Evolutionary conservation across 2,113 vertebrate species (phyloP).

Genomic region (Lamprotornis superbus): DNA sequence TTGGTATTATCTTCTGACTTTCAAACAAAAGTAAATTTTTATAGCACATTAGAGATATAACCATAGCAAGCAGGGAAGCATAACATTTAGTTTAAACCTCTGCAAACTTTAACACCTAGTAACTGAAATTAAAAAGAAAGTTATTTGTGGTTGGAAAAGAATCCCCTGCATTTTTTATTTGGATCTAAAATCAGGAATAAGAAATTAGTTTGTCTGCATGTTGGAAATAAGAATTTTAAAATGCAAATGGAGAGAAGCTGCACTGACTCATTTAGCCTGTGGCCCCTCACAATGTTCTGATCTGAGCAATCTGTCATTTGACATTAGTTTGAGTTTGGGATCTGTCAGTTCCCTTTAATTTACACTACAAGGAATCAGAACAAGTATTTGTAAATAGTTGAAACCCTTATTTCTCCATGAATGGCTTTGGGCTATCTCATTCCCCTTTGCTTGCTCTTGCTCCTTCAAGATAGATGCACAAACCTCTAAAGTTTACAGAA

Average conservation of each 20-base stretch:
- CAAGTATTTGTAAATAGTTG: constrained; percentile 41
- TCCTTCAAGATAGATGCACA: not conserved
- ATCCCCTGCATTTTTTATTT: not conserved
- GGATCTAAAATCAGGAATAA: not conserved
- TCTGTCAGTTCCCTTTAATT: constrained; percentile 45
- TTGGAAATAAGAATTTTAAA: not conserved
- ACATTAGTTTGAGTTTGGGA: constrained; percentile 23
- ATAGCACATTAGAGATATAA: not conserved
- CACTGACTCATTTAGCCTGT: constrained; percentile 39
- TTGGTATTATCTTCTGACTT: not conserved
- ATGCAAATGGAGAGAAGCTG: not conserved
- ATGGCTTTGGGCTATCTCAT: not conserved
- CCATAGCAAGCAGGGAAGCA: not conserved
- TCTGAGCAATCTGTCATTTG: constrained; percentile 58
- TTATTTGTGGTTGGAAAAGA: not conserved
- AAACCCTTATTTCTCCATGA: constrained; percentile 39
- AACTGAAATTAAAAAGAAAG: not conserved
- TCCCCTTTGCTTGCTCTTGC: not conserved
- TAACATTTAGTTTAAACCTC: not conserved
- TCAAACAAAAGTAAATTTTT: not conserved
- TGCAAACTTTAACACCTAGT: not conserved
- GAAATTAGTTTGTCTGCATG: not conserved
- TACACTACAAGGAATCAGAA: not conserved
- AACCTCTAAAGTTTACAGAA: not conserved
- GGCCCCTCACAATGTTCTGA: constrained; percentile 8